Conservation (phyloP, 2,888 invertebrate genomes). For the Heliconius aoede region DNA sequence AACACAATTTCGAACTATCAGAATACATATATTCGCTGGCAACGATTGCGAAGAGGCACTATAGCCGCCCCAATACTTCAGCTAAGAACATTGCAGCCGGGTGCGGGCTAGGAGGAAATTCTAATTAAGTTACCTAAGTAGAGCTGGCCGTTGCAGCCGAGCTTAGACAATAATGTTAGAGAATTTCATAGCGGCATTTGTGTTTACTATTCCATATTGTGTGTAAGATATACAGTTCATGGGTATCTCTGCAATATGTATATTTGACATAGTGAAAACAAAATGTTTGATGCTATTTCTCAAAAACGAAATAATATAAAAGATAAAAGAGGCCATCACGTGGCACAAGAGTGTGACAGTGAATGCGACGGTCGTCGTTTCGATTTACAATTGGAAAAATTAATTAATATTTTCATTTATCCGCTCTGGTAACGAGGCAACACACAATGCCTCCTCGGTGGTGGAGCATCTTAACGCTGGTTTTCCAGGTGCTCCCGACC, state of each 20-base stretch:
- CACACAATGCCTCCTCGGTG: too few species aligned
- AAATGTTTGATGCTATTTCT: not conserved
- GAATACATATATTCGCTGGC: slow-evolving; percentile 21
- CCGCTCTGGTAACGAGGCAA: too few species aligned
- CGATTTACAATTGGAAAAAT: too few species aligned
- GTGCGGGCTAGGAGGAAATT: slow-evolving; percentile 61
- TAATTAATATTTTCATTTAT: too few species aligned
- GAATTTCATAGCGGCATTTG: slow-evolving; percentile 47
- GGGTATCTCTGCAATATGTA: not conserved
- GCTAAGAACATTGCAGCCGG: slow-evolving; percentile 62
- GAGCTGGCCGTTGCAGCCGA: slow-evolving; percentile 54
- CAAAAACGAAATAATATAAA: not conserved
- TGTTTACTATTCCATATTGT: slow-evolving; percentile 36
- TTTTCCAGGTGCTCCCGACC: too few species aligned
- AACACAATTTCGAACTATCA: not conserved
- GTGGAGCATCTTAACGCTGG: too few species aligned
- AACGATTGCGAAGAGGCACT: slow-evolving; percentile 38
- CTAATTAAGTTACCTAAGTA: slow-evolving; percentile 73
- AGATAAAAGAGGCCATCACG: too few species aligned
- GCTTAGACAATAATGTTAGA: slow-evolving; percentile 49
- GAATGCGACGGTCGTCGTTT: too few species aligned
- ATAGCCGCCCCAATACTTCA: slow-evolving; percentile 60
- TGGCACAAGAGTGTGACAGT: too few species aligned
- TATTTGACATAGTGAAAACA: not conserved
- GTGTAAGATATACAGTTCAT: slow-evolving; percentile 13